A percentile compares a stretch with the other conserved stretches of the same genome.
Conservation (phyloP, 2,888 invertebrate genomes). For the Beris morrisii region DNA sequence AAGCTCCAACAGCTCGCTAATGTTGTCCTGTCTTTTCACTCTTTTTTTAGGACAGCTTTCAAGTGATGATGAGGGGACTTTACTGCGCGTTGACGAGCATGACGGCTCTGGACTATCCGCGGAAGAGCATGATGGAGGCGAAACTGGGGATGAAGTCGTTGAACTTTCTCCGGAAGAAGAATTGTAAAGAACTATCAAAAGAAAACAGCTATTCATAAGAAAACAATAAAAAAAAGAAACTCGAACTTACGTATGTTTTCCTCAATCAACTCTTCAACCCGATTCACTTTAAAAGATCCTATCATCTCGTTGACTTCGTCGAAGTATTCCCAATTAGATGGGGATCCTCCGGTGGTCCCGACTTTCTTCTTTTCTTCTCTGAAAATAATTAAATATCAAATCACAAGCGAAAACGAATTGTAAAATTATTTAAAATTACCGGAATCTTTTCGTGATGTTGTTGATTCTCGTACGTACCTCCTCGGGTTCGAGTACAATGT, state of each 20-base stretch:
- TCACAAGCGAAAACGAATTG: too few species aligned
- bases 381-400: too few species aligned
- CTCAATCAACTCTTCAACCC: too few species aligned
- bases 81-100: not conserved
- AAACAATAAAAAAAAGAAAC: not conserved
- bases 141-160: constrained; percentile 1
- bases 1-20: constrained; percentile 3
- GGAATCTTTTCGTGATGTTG: too few species aligned
- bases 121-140: not conserved
- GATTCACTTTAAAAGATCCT: too few species aligned
- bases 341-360: too few species aligned
- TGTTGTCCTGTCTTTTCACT: not conserved
- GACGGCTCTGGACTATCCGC: not conserved
- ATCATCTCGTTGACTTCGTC: too few species aligned
- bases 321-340: too few species aligned
- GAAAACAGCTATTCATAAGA: constrained; percentile 5
- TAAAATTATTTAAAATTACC: too few species aligned
- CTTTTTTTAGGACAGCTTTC: not conserved
- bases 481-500: too few species aligned
- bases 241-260: not conserved
- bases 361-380: too few species aligned
- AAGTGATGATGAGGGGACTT: not conserved
- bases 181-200: constrained; percentile 5
- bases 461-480: too few species aligned
- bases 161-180: constrained; percentile 3